These are phyloP conservation scores for Catocala fraxini DNA, from an alignment of 2,888 invertebrate genomes.

Conservation along the genomic window DNA sequence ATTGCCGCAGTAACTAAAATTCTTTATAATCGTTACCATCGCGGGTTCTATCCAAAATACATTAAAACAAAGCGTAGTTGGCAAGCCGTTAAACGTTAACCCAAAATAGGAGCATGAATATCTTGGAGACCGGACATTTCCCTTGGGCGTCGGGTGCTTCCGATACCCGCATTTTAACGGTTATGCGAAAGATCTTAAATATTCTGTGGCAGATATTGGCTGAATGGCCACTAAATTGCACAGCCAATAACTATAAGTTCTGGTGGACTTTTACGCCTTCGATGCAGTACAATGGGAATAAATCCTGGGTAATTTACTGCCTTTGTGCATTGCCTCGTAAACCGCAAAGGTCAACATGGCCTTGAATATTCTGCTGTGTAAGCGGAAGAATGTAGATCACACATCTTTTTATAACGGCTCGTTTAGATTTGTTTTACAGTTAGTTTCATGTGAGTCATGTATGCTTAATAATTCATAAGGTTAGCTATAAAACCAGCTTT, in stretches of 20 bases:
- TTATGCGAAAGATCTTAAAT: slow-evolving; percentile 38
- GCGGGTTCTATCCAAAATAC: slow-evolving; percentile 14
- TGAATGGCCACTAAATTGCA: slow-evolving; percentile 33
- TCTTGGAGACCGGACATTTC: slow-evolving; percentile 32
- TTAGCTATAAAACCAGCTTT: no score
- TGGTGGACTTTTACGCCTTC: slow-evolving; percentile 23
- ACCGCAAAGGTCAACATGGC: slow-evolving; percentile 11
- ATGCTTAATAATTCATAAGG: no score
- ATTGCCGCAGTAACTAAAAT: neutral
- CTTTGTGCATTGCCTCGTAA: slow-evolving; percentile 27
- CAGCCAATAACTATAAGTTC: slow-evolving; percentile 24
- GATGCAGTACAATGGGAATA: slow-evolving; percentile 22
- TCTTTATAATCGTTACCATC: slow-evolving; percentile 1
- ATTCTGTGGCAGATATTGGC: slow-evolving; percentile 37
- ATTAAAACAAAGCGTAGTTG: slow-evolving; percentile 25
- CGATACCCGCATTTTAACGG: slow-evolving; percentile 41
- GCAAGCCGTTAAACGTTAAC: slow-evolving; percentile 21
- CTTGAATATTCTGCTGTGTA: slow-evolving; percentile 9
- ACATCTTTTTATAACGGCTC: neutral
- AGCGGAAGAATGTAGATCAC: slow-evolving; percentile 5
- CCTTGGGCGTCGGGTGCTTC: slow-evolving; percentile 23
- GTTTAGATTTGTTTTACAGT: no score
- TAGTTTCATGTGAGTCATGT: no score
- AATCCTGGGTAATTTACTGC: slow-evolving; percentile 26
- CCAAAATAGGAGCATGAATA: slow-evolving; percentile 33